phyloP scores from a whole-genome alignment of 1,140 invertebrate genomes.

The Mya arenaria region DNA sequence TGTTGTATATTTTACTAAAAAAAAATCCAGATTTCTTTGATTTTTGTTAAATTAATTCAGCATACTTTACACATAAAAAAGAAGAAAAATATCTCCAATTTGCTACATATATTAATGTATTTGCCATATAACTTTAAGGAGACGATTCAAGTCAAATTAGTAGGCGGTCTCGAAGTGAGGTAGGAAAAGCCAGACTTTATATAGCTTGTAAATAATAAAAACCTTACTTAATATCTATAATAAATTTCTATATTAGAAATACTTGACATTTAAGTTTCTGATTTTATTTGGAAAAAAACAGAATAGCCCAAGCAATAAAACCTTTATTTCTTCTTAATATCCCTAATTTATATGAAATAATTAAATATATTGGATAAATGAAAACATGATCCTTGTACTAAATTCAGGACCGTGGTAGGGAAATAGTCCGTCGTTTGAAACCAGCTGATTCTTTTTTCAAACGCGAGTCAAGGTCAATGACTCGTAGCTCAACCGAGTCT shows the following conservation, averaged over 20 bases:
- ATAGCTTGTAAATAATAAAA: too few relatives aligned
- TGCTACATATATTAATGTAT: too few relatives aligned
- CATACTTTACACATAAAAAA: too few relatives aligned
- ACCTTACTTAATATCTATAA: too few relatives aligned
- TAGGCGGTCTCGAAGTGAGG: constrained; percentile 21
- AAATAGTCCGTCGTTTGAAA: constrained; percentile 31
- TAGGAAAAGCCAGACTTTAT: too few relatives aligned
- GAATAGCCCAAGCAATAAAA: background rate
- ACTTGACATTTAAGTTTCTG: background rate
- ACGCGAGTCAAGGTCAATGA: constrained; percentile 25
- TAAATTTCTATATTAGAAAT: background rate
- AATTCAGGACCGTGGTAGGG: constrained; percentile 34
- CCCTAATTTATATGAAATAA: too few relatives aligned
- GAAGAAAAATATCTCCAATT: too few relatives aligned
- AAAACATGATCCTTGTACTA: background rate
- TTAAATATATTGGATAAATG: background rate
- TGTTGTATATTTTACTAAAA: too few relatives aligned
- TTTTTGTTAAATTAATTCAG: too few relatives aligned
- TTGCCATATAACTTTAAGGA: constrained; percentile 2
- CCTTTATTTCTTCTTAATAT: background rate
- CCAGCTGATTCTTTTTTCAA: constrained; percentile 52
- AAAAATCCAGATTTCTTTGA: too few relatives aligned
- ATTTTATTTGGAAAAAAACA: background rate
- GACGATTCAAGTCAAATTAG: background rate
- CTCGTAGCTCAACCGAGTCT: constrained; percentile 29